These are phyloP conservation scores for Lamprologus tigripictilis DNA, from an alignment of 2,113 vertebrate genomes.

Conservation along the genomic window DNA sequence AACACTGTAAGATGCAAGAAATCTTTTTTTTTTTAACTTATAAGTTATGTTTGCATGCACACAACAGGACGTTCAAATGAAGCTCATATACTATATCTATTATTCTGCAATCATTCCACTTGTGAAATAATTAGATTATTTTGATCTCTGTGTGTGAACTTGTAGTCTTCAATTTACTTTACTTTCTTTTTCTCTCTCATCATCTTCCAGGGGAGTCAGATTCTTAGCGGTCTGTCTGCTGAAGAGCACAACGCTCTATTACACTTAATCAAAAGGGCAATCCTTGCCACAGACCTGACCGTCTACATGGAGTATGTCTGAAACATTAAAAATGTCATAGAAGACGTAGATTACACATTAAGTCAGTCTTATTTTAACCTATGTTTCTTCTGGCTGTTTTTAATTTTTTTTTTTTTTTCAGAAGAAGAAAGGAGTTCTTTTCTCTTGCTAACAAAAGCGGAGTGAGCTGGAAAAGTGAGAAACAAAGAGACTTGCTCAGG, in stretches of 20 bases:
- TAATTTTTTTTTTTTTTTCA: not conserved
- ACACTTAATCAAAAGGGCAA: constrained; percentile 86
- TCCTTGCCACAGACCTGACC: constrained; percentile 86
- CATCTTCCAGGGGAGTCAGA: constrained; percentile 81
- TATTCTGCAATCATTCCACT: not conserved
- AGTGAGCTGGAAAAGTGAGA: constrained; percentile 78
- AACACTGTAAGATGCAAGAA: constrained; percentile 75
- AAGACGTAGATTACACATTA: not conserved
- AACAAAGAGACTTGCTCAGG: constrained; percentile 83
- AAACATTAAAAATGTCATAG: constrained; percentile 1
- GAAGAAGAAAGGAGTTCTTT: constrained; percentile 79
- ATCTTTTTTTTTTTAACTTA: not conserved
- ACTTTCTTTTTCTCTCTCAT: not conserved
- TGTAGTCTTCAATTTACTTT: not conserved
- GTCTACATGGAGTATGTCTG: constrained; percentile 84
- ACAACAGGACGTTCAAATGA: not conserved
- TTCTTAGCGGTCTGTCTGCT: constrained; percentile 81
- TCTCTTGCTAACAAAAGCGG: constrained; percentile 78
- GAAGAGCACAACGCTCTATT: constrained; percentile 79
- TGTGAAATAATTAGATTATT: not conserved
- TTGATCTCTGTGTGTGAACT: not conserved
- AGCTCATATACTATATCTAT: not conserved
- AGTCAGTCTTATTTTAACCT: not conserved
- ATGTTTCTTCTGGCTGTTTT: not conserved
- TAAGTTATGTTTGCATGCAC: not conserved